Evolutionary conservation across 2,113 vertebrate genomes (phyloP).

Genomic region (Alosa alosa): DNA sequence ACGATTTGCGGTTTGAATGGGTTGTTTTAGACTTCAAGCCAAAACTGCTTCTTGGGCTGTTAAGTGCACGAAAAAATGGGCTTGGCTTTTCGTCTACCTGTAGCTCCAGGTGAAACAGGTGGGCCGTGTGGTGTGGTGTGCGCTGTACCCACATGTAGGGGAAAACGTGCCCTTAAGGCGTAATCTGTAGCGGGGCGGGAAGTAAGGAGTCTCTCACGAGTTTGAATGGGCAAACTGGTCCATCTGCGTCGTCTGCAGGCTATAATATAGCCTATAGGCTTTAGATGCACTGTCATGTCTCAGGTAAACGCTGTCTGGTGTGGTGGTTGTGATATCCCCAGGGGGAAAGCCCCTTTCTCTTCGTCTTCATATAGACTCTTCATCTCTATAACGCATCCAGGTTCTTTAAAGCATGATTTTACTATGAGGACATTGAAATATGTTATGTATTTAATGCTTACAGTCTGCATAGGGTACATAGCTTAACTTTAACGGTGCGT

Average conservation of each 20-base stretch:
- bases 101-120: slow-evolving; percentile 39
- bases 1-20: neutral
- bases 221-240: neutral
- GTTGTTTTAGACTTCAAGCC: neutral
- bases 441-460: neutral
- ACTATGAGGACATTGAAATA: neutral
- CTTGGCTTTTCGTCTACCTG: slow-evolving; percentile 1
- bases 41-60: slow-evolving; percentile 14
- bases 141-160: neutral
- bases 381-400: too few relatives aligned
- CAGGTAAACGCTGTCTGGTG: neutral
- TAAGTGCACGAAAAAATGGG: neutral
- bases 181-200: neutral
- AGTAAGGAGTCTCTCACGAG: neutral
- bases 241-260: neutral
- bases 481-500: neutral
- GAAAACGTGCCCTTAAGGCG: slow-evolving; percentile 2
- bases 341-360: neutral
- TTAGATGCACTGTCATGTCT: neutral
- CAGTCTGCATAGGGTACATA: neutral
- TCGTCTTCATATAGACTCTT: too few relatives aligned
- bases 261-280: neutral
- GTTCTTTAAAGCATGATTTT: neutral
- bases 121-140: slow-evolving; percentile 25
- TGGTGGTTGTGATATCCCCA: neutral